Base-by-base conservation (phyloP, 2,888 invertebrate species). In the Caradrina kadenii region DNA sequence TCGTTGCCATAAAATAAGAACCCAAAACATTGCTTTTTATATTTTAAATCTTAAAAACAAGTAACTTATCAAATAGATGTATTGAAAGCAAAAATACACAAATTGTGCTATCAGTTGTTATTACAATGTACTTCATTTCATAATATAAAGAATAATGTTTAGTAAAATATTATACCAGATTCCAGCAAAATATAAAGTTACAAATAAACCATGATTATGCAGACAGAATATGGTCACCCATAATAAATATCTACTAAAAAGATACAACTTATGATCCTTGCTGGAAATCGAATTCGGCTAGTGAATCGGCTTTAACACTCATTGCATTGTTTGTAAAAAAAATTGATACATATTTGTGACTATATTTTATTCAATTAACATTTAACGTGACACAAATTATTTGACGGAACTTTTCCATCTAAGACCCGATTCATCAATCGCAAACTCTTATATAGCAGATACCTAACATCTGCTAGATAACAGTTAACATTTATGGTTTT, bases 41-140 rank as follows among this genome's bases (percentile, higher is more conserved):
- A 78, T 70, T 69, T 71, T 69, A 69, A 68, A 70, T 79, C 84
- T 81, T 85, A 86, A 72, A 63, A 84, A 78, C 80, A 82, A 83
- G 79, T 82, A 86, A 87, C 86, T 81, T 82, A 84, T 74, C 56
- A 70, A 79, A 82, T 82, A 83, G 63, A 66, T 64, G 69, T 76
- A 80, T 81, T 73, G 72, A 78, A 76, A 75, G 68, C 63, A 76
- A 83, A 76, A 78, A 77, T 81, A 84, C 79, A 84, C 83, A 79
- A 83, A 89, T 88, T 88, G 89, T 89, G 89, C 87, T 88, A 88
- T 76, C 75, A 64, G 67, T 81, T 85, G 80, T 77, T 69, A 81
- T 84, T 82, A 82, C 64, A 73, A 81, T 89, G 89, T 89, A 89
- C 89, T 88, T 87, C 48, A 75, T 77, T 76, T 81, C 62, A 76